Base-by-base conservation (phyloP, 2,797 vertebrate species). In the Coluber constrictor region DNA sequence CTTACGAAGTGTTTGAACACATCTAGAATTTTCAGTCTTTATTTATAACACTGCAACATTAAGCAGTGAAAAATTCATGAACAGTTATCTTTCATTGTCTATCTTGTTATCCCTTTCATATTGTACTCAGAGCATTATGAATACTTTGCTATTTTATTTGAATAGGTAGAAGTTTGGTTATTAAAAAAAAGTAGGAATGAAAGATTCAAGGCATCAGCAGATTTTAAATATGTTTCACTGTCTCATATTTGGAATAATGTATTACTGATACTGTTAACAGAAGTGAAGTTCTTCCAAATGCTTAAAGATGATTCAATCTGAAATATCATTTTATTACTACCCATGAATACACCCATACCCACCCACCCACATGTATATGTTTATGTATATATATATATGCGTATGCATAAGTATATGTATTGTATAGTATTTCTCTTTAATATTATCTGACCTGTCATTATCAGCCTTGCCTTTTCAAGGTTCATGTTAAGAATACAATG, bases 1-100 rank as follows among this genome's bases (percentile, higher is more conserved):
- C 7, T 90, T 86, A 87, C 55, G 83, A 93, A 90, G 43, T 90
- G n/a, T 90, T n/a, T 87, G 61, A 90, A 43, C 37, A 90, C 74
- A 87, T 92, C 90, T 90, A 86, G 59, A 4, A 87, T 61, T 16
- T 54, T 88, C 9, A 51, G 18, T 74, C 57, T 56, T 90, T 57
- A 37, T 90, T 90, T 93, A 20, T 23, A 47, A 55, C 51, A 25
- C 27, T 89, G 25, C 87, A 79, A 37, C 3, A 37, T 86, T 90
- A 56, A 13, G 27, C 60, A 90, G 23, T 70, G 16, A 13, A 87
- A 90, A 59, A 0, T 12, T 47, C 12, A 51, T 23, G 37, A 57
- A 20, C 29, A 59, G 15, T 74, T 59, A 54, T 61, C 43, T 51
- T 7, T 54, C 37, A 66, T 54, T 90, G 56, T 16, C 0, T 86